Conservation (phyloP, 1,140 invertebrate species). For the Drosophila grimshawi region DNA sequence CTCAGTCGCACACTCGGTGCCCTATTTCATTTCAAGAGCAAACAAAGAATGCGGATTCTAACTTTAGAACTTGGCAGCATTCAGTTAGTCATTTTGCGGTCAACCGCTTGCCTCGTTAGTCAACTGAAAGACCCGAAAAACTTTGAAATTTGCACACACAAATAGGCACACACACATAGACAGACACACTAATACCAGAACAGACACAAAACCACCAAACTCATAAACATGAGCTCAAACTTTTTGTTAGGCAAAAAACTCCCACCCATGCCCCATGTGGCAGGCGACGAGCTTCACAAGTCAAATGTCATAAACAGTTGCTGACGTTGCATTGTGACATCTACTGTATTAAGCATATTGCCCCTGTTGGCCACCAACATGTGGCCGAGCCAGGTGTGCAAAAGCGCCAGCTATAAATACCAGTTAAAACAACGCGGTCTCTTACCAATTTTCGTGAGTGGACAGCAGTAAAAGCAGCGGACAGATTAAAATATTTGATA, state of each 20-base stretch:
- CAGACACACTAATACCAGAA: background rate
- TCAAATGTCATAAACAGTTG: conserved; percentile 40
- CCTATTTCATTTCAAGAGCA: conserved; percentile 10
- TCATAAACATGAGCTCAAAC: conserved; percentile 8
- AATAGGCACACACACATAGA: background rate
- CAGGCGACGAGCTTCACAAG: conserved; percentile 10
- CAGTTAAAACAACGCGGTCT: background rate
- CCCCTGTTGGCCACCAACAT: background rate
- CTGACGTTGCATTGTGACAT: conserved; percentile 10
- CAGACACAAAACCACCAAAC: background rate
- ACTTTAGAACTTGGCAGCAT: conserved; percentile 14
- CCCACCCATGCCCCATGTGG: conserved; percentile 15
- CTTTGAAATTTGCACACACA: conserved; percentile 16
- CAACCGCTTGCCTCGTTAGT: conserved; percentile 51
- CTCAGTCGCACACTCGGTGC: conserved; percentile 4
- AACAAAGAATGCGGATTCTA: conserved; percentile 3
- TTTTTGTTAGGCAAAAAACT: conserved; percentile 12
- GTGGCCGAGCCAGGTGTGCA: conserved; percentile 7
- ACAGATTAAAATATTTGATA: background rate
- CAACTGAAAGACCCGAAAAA: conserved; percentile 41
- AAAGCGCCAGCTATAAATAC: background rate
- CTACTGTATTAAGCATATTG: conserved; percentile 5
- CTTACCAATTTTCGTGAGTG: background rate
- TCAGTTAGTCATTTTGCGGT: conserved; percentile 49
- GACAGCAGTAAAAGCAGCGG: background rate